Conservation (phyloP, 2,797 vertebrate species). For the Paratrypauchen microcephalus region DNA sequence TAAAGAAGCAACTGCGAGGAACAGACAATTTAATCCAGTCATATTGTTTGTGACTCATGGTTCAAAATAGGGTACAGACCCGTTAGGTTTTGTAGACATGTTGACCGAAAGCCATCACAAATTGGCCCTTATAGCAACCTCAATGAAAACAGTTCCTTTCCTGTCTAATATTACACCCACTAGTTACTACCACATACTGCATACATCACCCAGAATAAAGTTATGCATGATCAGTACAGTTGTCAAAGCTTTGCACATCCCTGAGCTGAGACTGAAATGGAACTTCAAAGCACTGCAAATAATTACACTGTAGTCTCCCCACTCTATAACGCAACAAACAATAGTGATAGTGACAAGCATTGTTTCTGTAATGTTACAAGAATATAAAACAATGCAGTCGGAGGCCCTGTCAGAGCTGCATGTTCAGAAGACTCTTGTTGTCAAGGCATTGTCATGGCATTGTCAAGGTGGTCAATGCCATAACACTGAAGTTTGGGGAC, state of each 20-base stretch:
- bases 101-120: no score
- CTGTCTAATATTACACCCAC: neutral
- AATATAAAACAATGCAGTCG: slow-evolving; percentile 22
- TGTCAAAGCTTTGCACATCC: slow-evolving; percentile 38
- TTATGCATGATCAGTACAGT: neutral
- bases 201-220: neutral
- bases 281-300: slow-evolving; percentile 29
- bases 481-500: slow-evolving; percentile 47
- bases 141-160: neutral
- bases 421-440: slow-evolving; percentile 31
- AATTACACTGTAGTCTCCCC: slow-evolving; percentile 21
- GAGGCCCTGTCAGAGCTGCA: slow-evolving; percentile 10
- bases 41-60: neutral
- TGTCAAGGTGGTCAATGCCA: slow-evolving; percentile 43
- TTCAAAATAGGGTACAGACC: neutral
- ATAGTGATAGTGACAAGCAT: neutral
- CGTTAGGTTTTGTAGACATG: neutral
- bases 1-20: neutral
- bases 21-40: neutral
- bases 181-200: no score
- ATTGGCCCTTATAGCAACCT: neutral
- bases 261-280: slow-evolving; percentile 36
- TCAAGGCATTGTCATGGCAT: slow-evolving; percentile 27
- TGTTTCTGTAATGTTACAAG: slow-evolving; percentile 9
- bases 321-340: neutral